These are phyloP conservation scores for Metridium senile DNA, from an alignment of 92 coral and sea anemone species.

Conservation along the genomic window DNA sequence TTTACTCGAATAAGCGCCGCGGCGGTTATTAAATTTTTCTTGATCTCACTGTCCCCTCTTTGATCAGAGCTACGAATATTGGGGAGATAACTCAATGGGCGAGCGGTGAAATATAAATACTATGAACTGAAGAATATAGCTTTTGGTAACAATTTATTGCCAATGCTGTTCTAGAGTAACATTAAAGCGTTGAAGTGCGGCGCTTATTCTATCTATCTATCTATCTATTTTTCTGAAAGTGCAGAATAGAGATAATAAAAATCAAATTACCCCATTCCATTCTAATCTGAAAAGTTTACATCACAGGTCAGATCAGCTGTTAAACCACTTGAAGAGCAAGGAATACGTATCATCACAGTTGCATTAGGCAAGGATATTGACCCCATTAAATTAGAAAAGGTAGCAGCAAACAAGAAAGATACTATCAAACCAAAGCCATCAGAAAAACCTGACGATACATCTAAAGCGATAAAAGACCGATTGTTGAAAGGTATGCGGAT, in stretches of 20 bases:
- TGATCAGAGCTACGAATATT: too few relatives aligned
- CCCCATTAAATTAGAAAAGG: conserved; percentile 60
- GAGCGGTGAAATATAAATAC: too few relatives aligned
- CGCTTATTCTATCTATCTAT: too few relatives aligned
- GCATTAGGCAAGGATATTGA: conserved; percentile 80
- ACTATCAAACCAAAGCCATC: conserved; percentile 46
- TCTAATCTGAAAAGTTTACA: background rate
- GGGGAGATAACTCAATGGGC: too few relatives aligned
- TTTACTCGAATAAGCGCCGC: too few relatives aligned
- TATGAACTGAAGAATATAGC: too few relatives aligned
- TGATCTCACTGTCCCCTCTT: too few relatives aligned
- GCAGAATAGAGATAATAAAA: background rate
- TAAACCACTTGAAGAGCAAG: conserved; percentile 62
- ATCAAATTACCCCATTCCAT: background rate
- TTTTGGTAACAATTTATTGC: too few relatives aligned
- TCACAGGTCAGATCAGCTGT: conserved; percentile 60
- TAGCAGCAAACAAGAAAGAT: conserved; percentile 61
- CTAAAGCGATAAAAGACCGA: conserved; percentile 48
- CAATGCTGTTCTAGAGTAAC: too few relatives aligned
- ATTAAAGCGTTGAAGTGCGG: too few relatives aligned
- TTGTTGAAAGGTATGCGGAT: conserved; percentile 76
- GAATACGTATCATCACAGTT: conserved; percentile 77
- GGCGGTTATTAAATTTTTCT: too few relatives aligned
- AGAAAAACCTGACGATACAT: conserved; percentile 51
- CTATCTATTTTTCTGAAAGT: too few relatives aligned